Percentiles rank a stretch among this genome's conserved stretches.
Conservation (phyloP, 2,888 invertebrate species). For the Folsomia manolachei region DNA sequence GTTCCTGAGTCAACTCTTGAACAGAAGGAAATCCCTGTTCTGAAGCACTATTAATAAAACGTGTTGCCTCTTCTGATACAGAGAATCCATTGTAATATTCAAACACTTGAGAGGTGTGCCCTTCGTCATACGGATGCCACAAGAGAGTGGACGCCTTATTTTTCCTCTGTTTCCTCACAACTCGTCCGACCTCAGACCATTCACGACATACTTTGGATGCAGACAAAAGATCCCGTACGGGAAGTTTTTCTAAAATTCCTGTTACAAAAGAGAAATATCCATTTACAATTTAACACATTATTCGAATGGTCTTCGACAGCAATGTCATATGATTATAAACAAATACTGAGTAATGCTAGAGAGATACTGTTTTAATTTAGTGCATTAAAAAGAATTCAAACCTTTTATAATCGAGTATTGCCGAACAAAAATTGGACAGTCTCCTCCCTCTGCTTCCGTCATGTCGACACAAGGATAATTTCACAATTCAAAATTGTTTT, state of each 20-base stretch:
- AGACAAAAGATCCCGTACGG: slow-evolving; percentile 29
- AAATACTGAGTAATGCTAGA: too few species aligned
- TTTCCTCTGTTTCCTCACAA: slow-evolving; percentile 36
- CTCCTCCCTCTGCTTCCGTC: too few species aligned
- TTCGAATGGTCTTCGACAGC: too few species aligned
- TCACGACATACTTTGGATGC: slow-evolving; percentile 27
- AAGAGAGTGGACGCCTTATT: slow-evolving; percentile 33
- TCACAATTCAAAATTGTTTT: too few species aligned
- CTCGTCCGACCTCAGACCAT: slow-evolving; percentile 39
- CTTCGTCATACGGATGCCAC: slow-evolving; percentile 37
- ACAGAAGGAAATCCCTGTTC: neutral
- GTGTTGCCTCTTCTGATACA: slow-evolving; percentile 24
- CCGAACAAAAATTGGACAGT: neutral
- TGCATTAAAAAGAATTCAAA: too few species aligned
- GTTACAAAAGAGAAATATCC: too few species aligned
- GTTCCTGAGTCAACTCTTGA: neutral
- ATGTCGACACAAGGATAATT: too few species aligned
- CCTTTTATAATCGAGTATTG: slow-evolving; percentile 44
- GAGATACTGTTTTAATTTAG: too few species aligned
- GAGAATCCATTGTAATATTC: slow-evolving; percentile 39
- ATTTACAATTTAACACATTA: too few species aligned
- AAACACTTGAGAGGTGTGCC: slow-evolving; percentile 33
- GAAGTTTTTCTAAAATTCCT: slow-evolving; percentile 37
- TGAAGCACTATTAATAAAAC: slow-evolving; percentile 21
- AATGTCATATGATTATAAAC: too few species aligned